Evolutionary conservation across 2,888 invertebrate genomes (phyloP), one percentile per base, ranked within the genome.

Genomic region (Tenodera sinensis): DNA sequence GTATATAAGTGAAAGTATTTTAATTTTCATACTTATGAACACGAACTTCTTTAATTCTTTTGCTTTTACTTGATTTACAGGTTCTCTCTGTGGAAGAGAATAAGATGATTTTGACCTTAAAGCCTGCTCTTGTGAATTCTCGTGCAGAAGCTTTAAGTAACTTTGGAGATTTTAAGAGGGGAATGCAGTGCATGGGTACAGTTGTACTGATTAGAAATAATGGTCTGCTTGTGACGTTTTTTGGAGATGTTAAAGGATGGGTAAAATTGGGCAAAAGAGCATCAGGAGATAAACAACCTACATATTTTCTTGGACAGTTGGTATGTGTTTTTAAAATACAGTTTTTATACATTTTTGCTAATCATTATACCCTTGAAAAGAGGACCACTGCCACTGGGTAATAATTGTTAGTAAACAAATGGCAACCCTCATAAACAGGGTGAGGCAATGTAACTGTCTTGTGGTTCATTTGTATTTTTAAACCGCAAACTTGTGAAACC

Each of bases 71-170:
- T 86, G 54, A 9, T 86, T 92, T 82, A 89, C 85, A 94, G 96
- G 96, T 97, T 7, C 92, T 96, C 71, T 92, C 92, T 0, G 92
- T 95, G 6, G 94, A 95, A 91, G 87, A 90, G 91, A 0, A 93
- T 94, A 34, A 93, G 93, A 92, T 96, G 1, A 92, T 95, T 88
- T 93, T 97, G 28, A 97, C 97, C 0, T 93, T 96, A 91, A 96
- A 96, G 91, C 94, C 94, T 4, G 95, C 95, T 3, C 94, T 97
- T 15, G 92, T 97, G 90, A 92, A 94, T 0, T 94, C 94, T 0
- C 93, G 94, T 0, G 92, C 94, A 2, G 94, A 94, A 27, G 93
- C 95, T 71, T 93, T 97, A 8, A 92, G 92, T 1, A 93, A 93
- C 2, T 93, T 95, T 85, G 92, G 94, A 0, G 93, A 95, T 14